These are phyloP conservation scores for Nerophis ophidion DNA, from an alignment of 2,113 vertebrate genomes.

Conservation along the genomic window DNA sequence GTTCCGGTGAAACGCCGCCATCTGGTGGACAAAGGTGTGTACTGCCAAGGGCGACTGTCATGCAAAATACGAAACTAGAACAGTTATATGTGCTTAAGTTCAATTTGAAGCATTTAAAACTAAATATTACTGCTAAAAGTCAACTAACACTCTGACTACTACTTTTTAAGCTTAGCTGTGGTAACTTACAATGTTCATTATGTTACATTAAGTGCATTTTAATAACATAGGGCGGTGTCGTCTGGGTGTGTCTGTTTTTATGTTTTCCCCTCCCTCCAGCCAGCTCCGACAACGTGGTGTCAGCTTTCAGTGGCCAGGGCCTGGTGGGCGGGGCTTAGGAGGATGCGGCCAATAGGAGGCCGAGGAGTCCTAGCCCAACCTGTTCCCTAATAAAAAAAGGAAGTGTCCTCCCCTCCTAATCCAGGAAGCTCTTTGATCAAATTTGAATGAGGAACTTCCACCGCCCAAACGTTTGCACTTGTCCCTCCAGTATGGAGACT, in stretches of 20 bases:
- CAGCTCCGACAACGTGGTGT: slow-evolving; percentile 24
- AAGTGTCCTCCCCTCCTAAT: neutral
- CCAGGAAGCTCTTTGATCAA: neutral
- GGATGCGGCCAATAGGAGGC: slow-evolving; percentile 27
- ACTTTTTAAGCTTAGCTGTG: too few species aligned
- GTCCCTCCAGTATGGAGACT: neutral
- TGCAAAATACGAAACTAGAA: too few species aligned
- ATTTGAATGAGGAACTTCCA: neutral
- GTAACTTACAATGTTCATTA: neutral
- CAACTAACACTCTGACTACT: neutral
- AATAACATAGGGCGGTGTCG: slow-evolving; percentile 41
- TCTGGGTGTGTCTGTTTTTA: slow-evolving; percentile 48
- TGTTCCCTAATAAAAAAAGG: slow-evolving; percentile 21
- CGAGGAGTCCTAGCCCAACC: slow-evolving; percentile 22
- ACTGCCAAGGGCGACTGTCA: too few species aligned
- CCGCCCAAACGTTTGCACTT: neutral
- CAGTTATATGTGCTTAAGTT: too few species aligned
- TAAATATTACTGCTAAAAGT: too few species aligned
- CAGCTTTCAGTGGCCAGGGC: slow-evolving; percentile 39
- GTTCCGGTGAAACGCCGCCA: too few species aligned
- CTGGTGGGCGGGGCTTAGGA: slow-evolving; percentile 34
- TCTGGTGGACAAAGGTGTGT: too few species aligned
- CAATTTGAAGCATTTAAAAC: too few species aligned
- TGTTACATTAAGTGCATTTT: neutral
- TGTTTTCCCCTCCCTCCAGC: neutral